Evolutionary conservation across 2,797 vertebrate species (phyloP), one percentile per base, ranked within the genome.

Genomic region (Thamnophis elegans): DNA sequence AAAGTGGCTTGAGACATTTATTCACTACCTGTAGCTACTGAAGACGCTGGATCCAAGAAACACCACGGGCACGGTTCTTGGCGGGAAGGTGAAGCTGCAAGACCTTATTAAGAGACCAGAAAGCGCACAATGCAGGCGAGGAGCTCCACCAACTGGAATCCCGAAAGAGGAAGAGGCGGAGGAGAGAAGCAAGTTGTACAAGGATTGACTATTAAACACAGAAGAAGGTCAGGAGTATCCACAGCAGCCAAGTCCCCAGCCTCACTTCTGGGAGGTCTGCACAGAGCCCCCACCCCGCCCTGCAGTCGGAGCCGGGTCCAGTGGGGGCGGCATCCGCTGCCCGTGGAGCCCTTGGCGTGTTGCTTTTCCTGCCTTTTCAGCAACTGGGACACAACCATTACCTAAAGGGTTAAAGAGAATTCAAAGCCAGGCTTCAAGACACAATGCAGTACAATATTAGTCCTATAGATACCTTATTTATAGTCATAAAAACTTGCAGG

Each of bases 381-480:
- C 97, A 91, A 96, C 96, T 96, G 97, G 93, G 96, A 97, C 97
- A 97, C 97, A 96, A 97, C 96, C 97, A 96, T 97, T 97, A 97
- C 91, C 97, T 97, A 97, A 97, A 97, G 97, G 97, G 97, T 97
- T 97, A 96, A 97, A 96, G 97, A 97, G 97, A 96, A 95, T 96
- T 96, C 96, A 94, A 97, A 97, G 97, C 97, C 96, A 97, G 98
- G 97, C 96, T 97, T 95, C 94, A 92, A 97, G 97, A 97, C 97
- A 97, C 95, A 97, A 97, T 97, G 97, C 97, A 94, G 96, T 95
- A 97, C 97, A 96, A 97, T 95, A 97, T 96, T 96, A 97, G 97
- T 95, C 97, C 97, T 98, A 97, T 97, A 97, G 96, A 98, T 97
- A 98, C 93, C 92, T 93, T 97, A 98, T 98, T 98, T 97, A 98